Conservation (phyloP, 2,113 vertebrate genomes). For the Rafetus swinhoei region DNA sequence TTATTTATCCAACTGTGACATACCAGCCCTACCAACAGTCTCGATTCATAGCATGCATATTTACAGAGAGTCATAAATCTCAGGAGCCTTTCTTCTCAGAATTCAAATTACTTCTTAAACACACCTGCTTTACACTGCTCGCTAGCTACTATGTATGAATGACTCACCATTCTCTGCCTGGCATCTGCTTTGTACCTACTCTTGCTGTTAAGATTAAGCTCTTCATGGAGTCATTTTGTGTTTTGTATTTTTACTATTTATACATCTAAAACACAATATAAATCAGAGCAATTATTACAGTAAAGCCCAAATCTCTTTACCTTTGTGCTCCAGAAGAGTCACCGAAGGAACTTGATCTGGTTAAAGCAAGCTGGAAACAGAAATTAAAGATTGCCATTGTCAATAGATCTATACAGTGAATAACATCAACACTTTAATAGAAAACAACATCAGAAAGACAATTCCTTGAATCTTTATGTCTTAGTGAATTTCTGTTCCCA, state of each 20-base stretch:
- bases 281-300: fast-evolving
- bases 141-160: neutral
- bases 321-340: conserved; percentile 77
- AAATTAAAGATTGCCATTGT: neutral
- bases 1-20: neutral
- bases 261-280: neutral
- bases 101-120: fast-evolving
- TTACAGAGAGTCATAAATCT: neutral
- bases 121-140: fast-evolving
- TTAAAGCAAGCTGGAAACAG: conserved; percentile 75
- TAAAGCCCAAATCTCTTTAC: conserved; percentile 55
- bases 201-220: fast-evolving
- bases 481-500: neutral
- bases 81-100: neutral
- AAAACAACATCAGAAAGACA: neutral
- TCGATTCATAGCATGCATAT: neutral
- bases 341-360: conserved; percentile 74
- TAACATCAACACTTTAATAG: neutral
- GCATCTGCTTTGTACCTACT: fast-evolving
- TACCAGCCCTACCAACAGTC: fast-evolving
- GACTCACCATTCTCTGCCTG: neutral
- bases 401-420: neutral
- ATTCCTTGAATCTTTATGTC: neutral
- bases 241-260: neutral
- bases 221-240: neutral